Base-by-base conservation (phyloP, 2,797 vertebrate genomes). In the Brachymystax lenok region DNA sequence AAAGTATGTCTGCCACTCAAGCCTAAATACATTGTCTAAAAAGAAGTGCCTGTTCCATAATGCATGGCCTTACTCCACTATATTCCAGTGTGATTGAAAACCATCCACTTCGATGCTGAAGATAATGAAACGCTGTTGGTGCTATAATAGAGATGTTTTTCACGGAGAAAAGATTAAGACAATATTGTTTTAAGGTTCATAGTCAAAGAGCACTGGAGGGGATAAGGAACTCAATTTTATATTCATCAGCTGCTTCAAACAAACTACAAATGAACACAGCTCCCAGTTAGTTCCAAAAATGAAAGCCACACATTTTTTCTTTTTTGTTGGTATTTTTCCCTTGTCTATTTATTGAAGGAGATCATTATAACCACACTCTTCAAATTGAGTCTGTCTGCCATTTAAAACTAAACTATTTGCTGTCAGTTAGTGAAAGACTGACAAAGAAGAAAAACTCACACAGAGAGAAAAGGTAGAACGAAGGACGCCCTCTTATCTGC, bases 21-120 rank as follows among this genome's bases (percentile, higher is more conserved):
- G 13, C 5, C 16, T 27, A 28, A 64, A 69, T 1, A n/a, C 13
- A 35, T 5, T 56, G 71, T 30, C 27, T 56, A 50, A 61, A 63
- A 70, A 84, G 78, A 61, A 10, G 19, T 50, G 74, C 1, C 67
- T 73, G 74, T 83, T 85, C 33, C 27, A 87, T 84, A 77, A 89
- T 88, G 73, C 46, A 86, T 86, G 63, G 80, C 78, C 87, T 86
- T 74, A 78, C 19, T 73, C 73, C 27, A 71, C 66, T 77, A 79
- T 83, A 84, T 70, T 24, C 61, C 76, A 85, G 77, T 78, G 71
- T 79, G 67, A 17, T 19, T 17, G 30, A 79, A 84, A 82, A 77
- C 63, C 52, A 82, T 77, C 19, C 6, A 76, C 61, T 56, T 86
- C 66, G 30, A 73, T 64, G 78, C 78, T 79, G 68, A 54, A 33